Percentiles rank a stretch among this genome's conserved stretches.
phyloP scores from a whole-genome alignment of 2,797 vertebrate species.

The Gallinago solitaria region DNA sequence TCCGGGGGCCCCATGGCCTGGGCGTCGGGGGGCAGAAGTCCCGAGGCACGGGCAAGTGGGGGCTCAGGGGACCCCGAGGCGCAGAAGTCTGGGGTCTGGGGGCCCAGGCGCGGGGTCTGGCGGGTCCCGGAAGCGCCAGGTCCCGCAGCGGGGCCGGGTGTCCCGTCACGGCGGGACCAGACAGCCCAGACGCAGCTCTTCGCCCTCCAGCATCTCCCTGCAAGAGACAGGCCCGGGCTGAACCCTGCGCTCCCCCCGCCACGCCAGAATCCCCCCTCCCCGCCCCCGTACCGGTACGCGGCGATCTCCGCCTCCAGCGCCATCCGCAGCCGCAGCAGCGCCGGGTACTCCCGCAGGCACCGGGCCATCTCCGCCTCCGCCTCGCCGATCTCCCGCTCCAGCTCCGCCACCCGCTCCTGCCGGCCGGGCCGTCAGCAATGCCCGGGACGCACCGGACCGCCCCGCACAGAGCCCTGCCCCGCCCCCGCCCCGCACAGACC shows the following conservation, averaged over 20 bases:
- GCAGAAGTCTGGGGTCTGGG: background rate
- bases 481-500: background rate
- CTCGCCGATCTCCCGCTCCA: conserved; percentile 83
- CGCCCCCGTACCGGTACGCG: conserved; percentile 81
- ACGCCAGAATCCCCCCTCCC: background rate
- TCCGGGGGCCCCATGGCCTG: background rate
- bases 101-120: background rate
- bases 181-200: conserved; percentile 78
- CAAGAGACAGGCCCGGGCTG: background rate
- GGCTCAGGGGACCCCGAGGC: background rate
- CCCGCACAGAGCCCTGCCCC: background rate
- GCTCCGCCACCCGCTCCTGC: conserved; percentile 82
- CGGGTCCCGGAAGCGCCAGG: too few species aligned
- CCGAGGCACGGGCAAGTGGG: background rate
- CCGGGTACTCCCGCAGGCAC: conserved; percentile 88
- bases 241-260: background rate
- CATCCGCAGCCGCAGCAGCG: conserved; percentile 78
- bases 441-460: background rate
- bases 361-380: conserved; percentile 89
- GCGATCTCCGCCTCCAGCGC: conserved; percentile 55
- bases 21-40: background rate
- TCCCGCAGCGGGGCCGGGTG: background rate
- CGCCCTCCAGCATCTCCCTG: conserved; percentile 86
- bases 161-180: background rate
- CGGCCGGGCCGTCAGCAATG: background rate